A percentile compares a stretch with the other conserved stretches of the same genome.
phyloP scores from a whole-genome alignment of 2,113 vertebrate genomes.

The Perognathus longimembris region DNA sequence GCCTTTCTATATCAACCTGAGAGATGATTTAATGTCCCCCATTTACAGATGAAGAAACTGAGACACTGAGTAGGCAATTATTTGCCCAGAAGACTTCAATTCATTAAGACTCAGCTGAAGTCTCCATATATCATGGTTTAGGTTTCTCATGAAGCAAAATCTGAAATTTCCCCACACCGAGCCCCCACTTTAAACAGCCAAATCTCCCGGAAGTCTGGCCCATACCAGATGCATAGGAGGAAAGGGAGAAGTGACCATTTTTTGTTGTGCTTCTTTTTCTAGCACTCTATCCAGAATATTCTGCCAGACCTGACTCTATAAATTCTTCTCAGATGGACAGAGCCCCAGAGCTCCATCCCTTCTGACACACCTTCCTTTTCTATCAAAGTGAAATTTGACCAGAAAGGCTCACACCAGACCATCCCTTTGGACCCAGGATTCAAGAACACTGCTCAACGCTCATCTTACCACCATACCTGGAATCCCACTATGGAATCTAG shows the following conservation, averaged over 20 bases:
- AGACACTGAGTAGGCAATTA: neutral
- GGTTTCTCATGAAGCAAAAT: neutral
- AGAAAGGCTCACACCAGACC: neutral
- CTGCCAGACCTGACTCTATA: neutral
- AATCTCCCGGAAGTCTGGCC: neutral
- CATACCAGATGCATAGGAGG: rapidly evolving
- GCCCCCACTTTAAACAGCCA: neutral
- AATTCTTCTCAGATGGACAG: slow-evolving; percentile 9
- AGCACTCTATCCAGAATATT: neutral
- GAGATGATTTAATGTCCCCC: neutral
- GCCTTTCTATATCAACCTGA: neutral
- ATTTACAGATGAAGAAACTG: neutral
- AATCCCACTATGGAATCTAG: neutral
- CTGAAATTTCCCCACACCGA: rapidly evolving
- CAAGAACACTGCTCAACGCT: too few species aligned
- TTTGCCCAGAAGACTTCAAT: neutral
- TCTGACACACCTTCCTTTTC: neutral
- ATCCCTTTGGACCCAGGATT: neutral
- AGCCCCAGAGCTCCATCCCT: neutral
- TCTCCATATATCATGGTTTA: neutral
- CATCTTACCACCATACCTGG: neutral
- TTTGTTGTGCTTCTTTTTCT: neutral
- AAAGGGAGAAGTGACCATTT: neutral
- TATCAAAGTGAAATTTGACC: neutral
- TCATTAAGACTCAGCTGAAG: neutral